These are phyloP conservation scores for Nothobranchius furzeri DNA, from an alignment of 2,113 vertebrate genomes.

Conservation along the genomic window DNA sequence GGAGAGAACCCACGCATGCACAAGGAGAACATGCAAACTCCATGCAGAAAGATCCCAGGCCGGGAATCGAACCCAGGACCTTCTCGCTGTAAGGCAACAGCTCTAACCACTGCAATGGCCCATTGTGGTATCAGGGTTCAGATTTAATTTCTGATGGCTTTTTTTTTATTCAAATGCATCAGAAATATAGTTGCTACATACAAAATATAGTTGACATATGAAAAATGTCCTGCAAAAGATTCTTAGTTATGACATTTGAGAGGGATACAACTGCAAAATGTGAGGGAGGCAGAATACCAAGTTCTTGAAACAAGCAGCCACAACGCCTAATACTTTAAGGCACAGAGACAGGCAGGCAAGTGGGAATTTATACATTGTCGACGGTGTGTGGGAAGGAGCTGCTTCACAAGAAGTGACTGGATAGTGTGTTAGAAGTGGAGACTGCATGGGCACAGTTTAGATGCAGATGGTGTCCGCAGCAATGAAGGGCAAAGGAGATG, in stretches of 20 bases:
- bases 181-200: background rate
- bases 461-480: slow-evolving; percentile 40
- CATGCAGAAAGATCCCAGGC: too few relatives aligned
- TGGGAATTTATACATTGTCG: slow-evolving; percentile 23
- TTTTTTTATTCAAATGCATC: slow-evolving; percentile 3
- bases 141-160: too few relatives aligned
- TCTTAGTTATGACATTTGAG: slow-evolving; percentile 9
- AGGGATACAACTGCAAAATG: slow-evolving; percentile 11
- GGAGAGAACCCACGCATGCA: too few relatives aligned
- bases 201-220: background rate
- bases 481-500: slow-evolving; percentile 12
- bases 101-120: too few relatives aligned
- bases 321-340: slow-evolving; percentile 1
- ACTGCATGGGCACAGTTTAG: slow-evolving; percentile 28
- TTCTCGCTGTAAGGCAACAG: too few relatives aligned
- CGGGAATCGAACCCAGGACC: too few relatives aligned
- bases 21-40: too few relatives aligned
- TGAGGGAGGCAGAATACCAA: background rate
- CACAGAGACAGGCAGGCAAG: slow-evolving; percentile 12
- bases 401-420: slow-evolving; percentile 16
- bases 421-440: slow-evolving; percentile 23
- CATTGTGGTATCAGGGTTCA: too few relatives aligned
- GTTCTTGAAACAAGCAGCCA: slow-evolving; percentile 20
- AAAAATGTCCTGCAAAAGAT: background rate
- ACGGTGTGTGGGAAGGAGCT: slow-evolving; percentile 25